Percentiles rank a stretch among this genome's conserved stretches.
Conservation (phyloP, 1,140 invertebrate species). For the Pseudomyrmex pallidus region DNA sequence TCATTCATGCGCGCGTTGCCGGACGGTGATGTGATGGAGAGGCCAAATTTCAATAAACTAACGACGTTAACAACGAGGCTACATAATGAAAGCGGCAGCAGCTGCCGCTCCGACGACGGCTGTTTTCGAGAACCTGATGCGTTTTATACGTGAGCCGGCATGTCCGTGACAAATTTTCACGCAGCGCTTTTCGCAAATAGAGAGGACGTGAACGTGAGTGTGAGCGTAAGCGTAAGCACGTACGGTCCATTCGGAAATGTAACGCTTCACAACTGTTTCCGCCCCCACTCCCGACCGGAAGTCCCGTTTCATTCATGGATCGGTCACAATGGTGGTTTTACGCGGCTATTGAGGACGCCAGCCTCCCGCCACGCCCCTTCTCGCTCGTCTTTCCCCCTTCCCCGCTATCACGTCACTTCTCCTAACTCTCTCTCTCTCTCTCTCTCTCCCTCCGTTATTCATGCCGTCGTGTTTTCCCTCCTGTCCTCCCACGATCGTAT, state of each 20-base stretch:
- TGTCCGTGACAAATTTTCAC: constrained; percentile 18
- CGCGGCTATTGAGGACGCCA: constrained; percentile 82
- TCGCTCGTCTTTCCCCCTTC: constrained; percentile 28
- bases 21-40: not conserved
- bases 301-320: constrained; percentile 83
- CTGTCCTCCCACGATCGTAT: constrained; percentile 11
- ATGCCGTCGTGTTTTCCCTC: not conserved
- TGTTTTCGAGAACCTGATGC: not conserved
- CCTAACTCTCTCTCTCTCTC: not conserved
- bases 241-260: constrained; percentile 79
- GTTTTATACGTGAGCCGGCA: not conserved
- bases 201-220: not conserved
- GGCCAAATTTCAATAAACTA: constrained; percentile 31
- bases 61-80: not conserved
- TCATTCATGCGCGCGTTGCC: constrained; percentile 1
- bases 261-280: constrained; percentile 82
- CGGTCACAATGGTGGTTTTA: constrained; percentile 83
- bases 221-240: constrained; percentile 64
- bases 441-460: constrained; percentile 7
- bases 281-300: constrained; percentile 82
- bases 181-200: constrained; percentile 25
- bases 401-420: constrained; percentile 2
- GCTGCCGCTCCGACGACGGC: not conserved
- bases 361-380: constrained; percentile 71
- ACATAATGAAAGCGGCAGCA: no score